These are phyloP conservation scores for Agonopterix alstromeriana DNA, from an alignment of 2,888 invertebrate genomes.

Conservation along the genomic window DNA sequence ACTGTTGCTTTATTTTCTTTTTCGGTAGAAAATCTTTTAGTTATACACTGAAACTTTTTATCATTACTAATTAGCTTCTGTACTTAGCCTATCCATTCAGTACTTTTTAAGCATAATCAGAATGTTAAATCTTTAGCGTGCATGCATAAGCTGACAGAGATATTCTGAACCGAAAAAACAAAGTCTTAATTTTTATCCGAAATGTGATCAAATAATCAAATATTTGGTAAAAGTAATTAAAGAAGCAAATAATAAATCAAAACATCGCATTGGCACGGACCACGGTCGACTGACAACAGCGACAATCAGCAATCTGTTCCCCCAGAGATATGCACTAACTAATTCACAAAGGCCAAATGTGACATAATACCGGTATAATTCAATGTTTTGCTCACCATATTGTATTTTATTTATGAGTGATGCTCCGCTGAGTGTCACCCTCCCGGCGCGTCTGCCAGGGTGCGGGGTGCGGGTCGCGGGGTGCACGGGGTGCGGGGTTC, in stretches of 20 bases:
- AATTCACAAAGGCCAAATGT: conserved; percentile 77
- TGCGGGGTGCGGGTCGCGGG: not conserved
- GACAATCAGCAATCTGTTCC: conserved; percentile 57
- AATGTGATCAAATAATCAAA: not conserved
- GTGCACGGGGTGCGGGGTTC: conserved; percentile 47
- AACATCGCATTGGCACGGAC: conserved; percentile 16
- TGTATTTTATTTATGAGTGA: conserved; percentile 78
- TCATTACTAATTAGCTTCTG: too few species aligned
- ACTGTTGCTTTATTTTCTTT: not conserved
- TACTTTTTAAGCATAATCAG: too few species aligned
- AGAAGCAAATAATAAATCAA: conserved; percentile 38
- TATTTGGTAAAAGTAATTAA: conserved; percentile 1
- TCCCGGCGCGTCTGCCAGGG: conserved; percentile 8
- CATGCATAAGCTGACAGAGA: too few species aligned
- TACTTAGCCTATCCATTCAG: too few species aligned
- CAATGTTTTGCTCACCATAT: conserved; percentile 79
- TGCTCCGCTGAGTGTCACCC: conserved; percentile 49
- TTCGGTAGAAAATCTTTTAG: too few species aligned
- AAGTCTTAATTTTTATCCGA: too few species aligned
- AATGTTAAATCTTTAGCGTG: too few species aligned
- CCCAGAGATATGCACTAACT: conserved; percentile 54
- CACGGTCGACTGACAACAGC: conserved; percentile 48
- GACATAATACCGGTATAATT: conserved; percentile 76
- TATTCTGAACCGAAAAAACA: too few species aligned
- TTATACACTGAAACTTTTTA: too few species aligned